Base-by-base conservation (phyloP, 2,888 invertebrate species). In the Graphium colonna region DNA sequence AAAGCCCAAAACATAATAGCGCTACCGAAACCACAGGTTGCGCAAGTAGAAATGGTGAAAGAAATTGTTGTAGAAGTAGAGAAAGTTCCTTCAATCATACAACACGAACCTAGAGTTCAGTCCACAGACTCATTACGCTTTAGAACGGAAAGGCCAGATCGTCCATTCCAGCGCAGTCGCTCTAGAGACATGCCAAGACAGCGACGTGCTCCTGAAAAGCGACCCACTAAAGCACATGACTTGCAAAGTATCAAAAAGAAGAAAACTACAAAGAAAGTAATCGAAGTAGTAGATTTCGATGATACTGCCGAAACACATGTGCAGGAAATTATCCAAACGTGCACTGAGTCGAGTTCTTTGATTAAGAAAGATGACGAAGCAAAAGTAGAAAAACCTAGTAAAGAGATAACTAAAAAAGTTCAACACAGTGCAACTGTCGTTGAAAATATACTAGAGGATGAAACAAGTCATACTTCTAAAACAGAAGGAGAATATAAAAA, bases 231-330 rank as follows among this genome's bases (percentile, higher is more conserved):
- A 50, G 69, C 75, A 7, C 77, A 82, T 57, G 86, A 87, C 31
- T 57, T 69, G 7, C 82, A 84, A 59, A 60, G 63, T 3, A 60
- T 65, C 33, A 88, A 85, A 68, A 86, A 82, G 68, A 87, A 87
- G 63, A 87, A 83, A 60, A 69, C 73, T 8, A 59, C 65, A 40
- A 85, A 77, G 63, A 83, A 79, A 63, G 82, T 81, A 0, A 80
- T 83, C 3, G 88, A 88, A 68, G 89, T 88, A 33, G 67, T 85
- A 65, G 76, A 85, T 39, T 88, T 89, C 61, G 89, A 83, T 46
- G 84, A 86, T 49, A 56, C 68, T 46, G 59, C 63, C 52, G 62
- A 69, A 26, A 21, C 48, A 38, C 60, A 63, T 54, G 21, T 57
- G 5, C 41, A 38, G 38, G 61, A 68, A 15, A 31, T 9, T 9